These are phyloP conservation scores for Semaprochilodus insignis DNA, from an alignment of 2,797 vertebrate species.

Conservation along the genomic window DNA sequence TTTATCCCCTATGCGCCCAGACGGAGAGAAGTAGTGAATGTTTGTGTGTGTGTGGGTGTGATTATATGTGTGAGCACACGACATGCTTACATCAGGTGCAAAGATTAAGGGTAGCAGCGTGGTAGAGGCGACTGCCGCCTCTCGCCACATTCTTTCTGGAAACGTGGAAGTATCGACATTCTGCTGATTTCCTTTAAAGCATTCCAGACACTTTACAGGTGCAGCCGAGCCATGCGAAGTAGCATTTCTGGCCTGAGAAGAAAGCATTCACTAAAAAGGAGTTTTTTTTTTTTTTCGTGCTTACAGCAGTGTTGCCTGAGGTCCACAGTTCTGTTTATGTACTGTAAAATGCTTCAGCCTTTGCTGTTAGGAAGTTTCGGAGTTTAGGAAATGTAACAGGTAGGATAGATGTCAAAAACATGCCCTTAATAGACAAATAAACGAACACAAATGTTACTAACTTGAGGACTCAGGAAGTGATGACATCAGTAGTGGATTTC, in stretches of 20 bases:
- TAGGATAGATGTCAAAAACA: too few relatives aligned
- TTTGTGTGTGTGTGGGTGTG: not conserved
- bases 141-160: not conserved
- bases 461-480: not conserved
- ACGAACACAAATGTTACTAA: too few relatives aligned
- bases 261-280: not conserved
- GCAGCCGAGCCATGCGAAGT: not conserved
- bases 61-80: not conserved
- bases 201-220: constrained; percentile 7
- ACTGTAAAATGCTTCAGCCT: too few relatives aligned
- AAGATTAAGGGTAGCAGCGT: not conserved
- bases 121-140: too few relatives aligned
- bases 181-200: constrained; percentile 14
- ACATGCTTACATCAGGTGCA: not conserved
- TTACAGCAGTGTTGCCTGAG: not conserved
- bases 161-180: constrained; percentile 1
- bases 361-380: too few relatives aligned
- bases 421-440: too few relatives aligned
- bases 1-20: not conserved
- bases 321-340: too few relatives aligned
- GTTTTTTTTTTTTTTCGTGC: not conserved
- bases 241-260: not conserved
- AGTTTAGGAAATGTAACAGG: too few relatives aligned
- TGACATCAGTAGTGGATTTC: not conserved
- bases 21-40: not conserved